These are phyloP conservation scores for Osmoderma eremita DNA, from an alignment of 2,888 invertebrate genomes.

Conservation along the genomic window DNA sequence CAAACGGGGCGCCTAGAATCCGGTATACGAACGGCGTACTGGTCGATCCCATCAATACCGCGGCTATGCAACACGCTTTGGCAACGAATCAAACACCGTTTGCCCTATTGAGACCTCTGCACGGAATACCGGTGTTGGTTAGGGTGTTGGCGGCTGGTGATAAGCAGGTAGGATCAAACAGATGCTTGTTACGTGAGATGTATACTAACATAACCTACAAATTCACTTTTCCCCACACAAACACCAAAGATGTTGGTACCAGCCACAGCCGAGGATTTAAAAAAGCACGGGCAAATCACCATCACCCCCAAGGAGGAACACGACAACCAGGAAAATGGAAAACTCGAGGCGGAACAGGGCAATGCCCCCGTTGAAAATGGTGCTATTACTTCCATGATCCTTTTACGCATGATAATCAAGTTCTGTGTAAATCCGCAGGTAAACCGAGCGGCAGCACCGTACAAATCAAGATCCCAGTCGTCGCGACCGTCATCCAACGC, in stretches of 20 bases:
- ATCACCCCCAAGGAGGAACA: conserved; percentile 50
- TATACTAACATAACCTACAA: no score
- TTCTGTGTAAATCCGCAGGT: background rate
- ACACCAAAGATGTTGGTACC: conserved; percentile 73
- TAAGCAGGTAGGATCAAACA: conserved; percentile 59
- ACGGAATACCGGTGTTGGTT: conserved; percentile 75
- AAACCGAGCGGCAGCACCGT: conserved; percentile 55
- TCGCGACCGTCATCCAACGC: conserved; percentile 62
- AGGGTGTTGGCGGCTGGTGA: conserved; percentile 70
- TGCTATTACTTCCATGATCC: background rate
- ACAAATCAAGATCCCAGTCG: conserved; percentile 62
- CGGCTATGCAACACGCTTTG: conserved; percentile 75
- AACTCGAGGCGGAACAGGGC: conserved; percentile 25
- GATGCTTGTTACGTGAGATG: no score
- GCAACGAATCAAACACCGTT: conserved; percentile 75
- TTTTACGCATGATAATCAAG: no score
- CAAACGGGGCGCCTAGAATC: conserved; percentile 25
- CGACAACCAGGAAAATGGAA: conserved; percentile 13
- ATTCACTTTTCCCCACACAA: conserved; percentile 15
- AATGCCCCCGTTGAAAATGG: conserved; percentile 17
- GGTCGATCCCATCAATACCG: conserved; percentile 77
- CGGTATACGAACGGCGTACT: conserved; percentile 68
- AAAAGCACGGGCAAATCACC: conserved; percentile 72
- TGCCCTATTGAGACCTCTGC: conserved; percentile 74
- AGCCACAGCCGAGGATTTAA: conserved; percentile 77